phyloP scores from a whole-genome alignment of 2,113 vertebrate species.

The Delphinapterus leucas region DNA sequence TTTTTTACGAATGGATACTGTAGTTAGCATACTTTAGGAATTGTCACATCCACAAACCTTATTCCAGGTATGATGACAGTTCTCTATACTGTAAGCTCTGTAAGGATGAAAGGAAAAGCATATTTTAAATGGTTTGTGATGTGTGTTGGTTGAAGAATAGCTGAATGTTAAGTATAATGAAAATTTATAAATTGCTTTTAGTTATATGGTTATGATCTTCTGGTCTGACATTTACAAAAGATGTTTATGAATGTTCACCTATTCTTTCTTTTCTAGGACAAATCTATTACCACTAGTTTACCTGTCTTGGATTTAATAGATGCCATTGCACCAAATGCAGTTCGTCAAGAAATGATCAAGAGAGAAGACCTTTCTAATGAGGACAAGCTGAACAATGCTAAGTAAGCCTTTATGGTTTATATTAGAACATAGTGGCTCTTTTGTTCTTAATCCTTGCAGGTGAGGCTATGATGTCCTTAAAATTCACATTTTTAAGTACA shows the following conservation, averaged over 20 bases:
- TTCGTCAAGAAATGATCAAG: slow-evolving; percentile 92
- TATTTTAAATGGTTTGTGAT: slow-evolving; percentile 4
- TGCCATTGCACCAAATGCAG: slow-evolving; percentile 90
- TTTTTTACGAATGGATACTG: slow-evolving; percentile 31
- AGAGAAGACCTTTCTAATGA: slow-evolving; percentile 82
- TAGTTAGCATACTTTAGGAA: slow-evolving; percentile 28
- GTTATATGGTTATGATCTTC: background rate
- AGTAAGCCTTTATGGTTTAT: slow-evolving; percentile 83
- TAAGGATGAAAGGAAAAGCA: background rate
- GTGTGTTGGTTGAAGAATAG: slow-evolving; percentile 16
- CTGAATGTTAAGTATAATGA: slow-evolving; percentile 28
- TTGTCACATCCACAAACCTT: background rate
- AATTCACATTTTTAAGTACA: background rate
- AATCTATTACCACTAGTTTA: slow-evolving; percentile 93
- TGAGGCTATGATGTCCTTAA: background rate
- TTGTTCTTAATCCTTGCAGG: background rate
- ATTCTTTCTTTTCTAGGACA: slow-evolving; percentile 87
- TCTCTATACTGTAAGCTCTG: background rate
- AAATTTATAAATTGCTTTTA: slow-evolving; percentile 5
- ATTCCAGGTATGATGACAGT: background rate
- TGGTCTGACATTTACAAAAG: background rate
- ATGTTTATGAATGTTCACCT: slow-evolving; percentile 32
- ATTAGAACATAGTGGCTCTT: background rate
- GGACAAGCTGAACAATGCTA: slow-evolving; percentile 90
- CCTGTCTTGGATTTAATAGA: slow-evolving; percentile 97